phyloP scores from a whole-genome alignment of 1,140 invertebrate genomes.

The Drosophila hydei region DNA sequence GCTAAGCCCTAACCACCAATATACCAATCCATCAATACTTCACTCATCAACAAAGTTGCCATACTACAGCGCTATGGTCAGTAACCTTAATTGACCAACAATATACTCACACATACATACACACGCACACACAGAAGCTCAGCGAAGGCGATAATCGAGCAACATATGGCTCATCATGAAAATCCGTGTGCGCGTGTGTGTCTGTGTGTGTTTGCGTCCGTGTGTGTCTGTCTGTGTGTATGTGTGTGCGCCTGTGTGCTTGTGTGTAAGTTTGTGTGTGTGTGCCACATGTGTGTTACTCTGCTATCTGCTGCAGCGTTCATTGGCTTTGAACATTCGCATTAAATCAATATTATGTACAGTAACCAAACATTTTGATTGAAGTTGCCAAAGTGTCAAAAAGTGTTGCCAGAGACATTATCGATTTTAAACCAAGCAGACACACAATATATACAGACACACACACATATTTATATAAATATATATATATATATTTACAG shows the following conservation, averaged over 20 bases:
- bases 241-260: not conserved
- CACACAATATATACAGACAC: no score
- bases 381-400: slow-evolving; percentile 46
- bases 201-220: not conserved
- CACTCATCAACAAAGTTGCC: not conserved
- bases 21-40: not conserved
- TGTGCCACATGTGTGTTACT: slow-evolving; percentile 48
- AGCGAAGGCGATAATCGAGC: slow-evolving; percentile 57
- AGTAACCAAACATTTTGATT: slow-evolving; percentile 37
- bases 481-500: no score
- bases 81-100: slow-evolving; percentile 80
- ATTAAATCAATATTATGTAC: slow-evolving; percentile 66
- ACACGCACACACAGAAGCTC: slow-evolving; percentile 14
- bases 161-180: not conserved
- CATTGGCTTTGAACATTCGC: slow-evolving; percentile 51
- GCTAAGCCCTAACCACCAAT: no score
- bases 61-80: slow-evolving; percentile 51
- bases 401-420: slow-evolving; percentile 18
- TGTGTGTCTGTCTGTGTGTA: slow-evolving; percentile 3
- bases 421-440: slow-evolving; percentile 2
- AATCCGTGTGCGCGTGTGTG: not conserved
- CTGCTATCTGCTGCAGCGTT: no score
- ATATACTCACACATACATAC: slow-evolving; percentile 34
- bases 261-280: slow-evolving; percentile 3
- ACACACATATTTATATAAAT: no score